Evolutionary conservation across 1,140 invertebrate genomes (phyloP), one percentile per base, ranked within the genome.

Genomic region (Bombus fervidus): DNA sequence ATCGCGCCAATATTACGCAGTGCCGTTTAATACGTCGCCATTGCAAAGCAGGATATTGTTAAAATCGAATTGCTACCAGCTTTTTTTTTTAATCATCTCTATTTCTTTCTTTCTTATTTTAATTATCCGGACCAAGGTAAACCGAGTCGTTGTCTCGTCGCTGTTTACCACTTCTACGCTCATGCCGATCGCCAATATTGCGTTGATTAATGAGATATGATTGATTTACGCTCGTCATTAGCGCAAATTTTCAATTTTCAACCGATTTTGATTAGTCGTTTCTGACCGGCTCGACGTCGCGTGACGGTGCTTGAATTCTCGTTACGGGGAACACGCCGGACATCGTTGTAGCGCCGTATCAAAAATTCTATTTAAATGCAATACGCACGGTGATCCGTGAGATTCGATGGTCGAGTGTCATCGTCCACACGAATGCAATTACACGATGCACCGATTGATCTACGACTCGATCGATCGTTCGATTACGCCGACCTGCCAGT

Each of bases 351-450:
- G 53, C 62, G 28, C 10, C 78, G 43, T 86, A 86, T 87, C 72
- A 83, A 86, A 83, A 89, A 89, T 80, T 80, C 80, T 86, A 86
- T 89, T 86, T 89, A 86, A 89, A 86, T 88, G 87, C 88, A 86
- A 83, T 89, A 82, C 83, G 76, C 74, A 79, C 76, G 86, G 86
- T 82, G 62, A 88, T 79, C 78, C 82, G 74, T 37, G 73, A 66
- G 79, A 80, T 77, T 64, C 59, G 82, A 73, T 68, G 71, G 34
- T 74, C 31, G 57, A 82, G 76, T 66, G 64, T 89, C 74, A 85
- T 73, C 53, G 83, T 76, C 87, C 87, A 92, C 90, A 87, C 90
- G 90, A 93, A 93, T 92, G 90, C 91, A 93, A 93, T 93, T 93
- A 92, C 88, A 85, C 84, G 81, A 86, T 71, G 57, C 74, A 82